A percentile compares a stretch with the other conserved stretches of the same genome.
These are phyloP conservation scores for Merodon equestris DNA, from an alignment of 2,888 invertebrate genomes.

Conservation along the genomic window DNA sequence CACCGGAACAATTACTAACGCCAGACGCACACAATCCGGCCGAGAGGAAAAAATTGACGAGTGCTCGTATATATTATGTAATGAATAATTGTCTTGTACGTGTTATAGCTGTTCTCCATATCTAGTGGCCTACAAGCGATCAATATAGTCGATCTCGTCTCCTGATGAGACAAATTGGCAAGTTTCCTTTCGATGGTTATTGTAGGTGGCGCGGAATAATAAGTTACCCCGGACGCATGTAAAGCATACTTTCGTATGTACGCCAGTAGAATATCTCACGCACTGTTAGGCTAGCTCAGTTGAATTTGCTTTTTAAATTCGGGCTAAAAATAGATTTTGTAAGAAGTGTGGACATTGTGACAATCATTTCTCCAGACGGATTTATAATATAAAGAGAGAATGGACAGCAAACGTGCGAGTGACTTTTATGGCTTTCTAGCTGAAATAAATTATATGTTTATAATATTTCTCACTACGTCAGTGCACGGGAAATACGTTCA, in stretches of 20 bases:
- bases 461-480: too few relatives aligned
- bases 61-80: slow-evolving; percentile 19
- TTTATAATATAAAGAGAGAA: too few relatives aligned
- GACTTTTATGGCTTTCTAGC: too few relatives aligned
- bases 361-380: too few relatives aligned
- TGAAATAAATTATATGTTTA: too few relatives aligned
- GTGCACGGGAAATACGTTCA: too few relatives aligned
- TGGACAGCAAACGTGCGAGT: too few relatives aligned
- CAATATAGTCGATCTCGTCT: slow-evolving; percentile 7
- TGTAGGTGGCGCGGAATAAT: slow-evolving; percentile 40
- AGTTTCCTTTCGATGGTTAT: slow-evolving; percentile 37
- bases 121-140: slow-evolving; percentile 42
- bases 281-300: too few relatives aligned
- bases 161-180: slow-evolving; percentile 11
- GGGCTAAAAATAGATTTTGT: too few relatives aligned
- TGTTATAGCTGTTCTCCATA: slow-evolving; percentile 2
- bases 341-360: too few relatives aligned
- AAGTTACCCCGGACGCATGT: slow-evolving; percentile 28
- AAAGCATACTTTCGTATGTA: slow-evolving; percentile 2
- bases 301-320: too few relatives aligned
- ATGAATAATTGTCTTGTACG: slow-evolving; percentile 9
- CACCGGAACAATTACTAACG: slow-evolving; percentile 22
- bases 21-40: slow-evolving; percentile 1
- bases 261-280: too few relatives aligned
- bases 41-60: neutral